Base-by-base conservation (phyloP, 53 echinoderm and acorn worm genomes). In the Hippasteria phrygiana region DNA sequence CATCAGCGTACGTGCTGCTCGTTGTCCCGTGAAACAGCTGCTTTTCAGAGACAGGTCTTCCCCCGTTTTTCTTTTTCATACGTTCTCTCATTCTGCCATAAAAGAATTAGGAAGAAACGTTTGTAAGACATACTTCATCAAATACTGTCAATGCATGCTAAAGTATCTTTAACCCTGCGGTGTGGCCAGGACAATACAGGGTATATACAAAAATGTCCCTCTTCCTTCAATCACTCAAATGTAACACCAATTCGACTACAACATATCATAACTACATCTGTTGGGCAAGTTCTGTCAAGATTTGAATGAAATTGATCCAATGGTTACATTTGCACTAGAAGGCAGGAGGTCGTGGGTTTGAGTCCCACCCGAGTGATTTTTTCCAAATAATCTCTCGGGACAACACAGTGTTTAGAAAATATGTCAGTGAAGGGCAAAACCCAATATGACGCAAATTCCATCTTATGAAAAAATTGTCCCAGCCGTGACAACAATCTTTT, bases 1-100 rank as follows among this genome's bases (percentile, higher is more conserved):
- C 67, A 2, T 56, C 43, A 3, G 35, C 45, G 10, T 63, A n/a
- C 43, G 83, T 59, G 6, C 87, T 4, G 42, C 29, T 24, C 16
- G 27, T 53, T 18, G 91, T 91, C 1, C 91, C 91, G 31, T 91
- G 91, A 63, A 75, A 91, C 22, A 91, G 91, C 46, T 71, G 77
- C 71, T 69, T 69, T 33, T 87, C 64, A 54, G 22, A 11, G 14
- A 62, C 53, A 31, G 67, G 22, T 32, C 5, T 24, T 11, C 84
- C 71, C 1, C 36, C 41, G 10, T 32, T 55, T 35, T 59, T 81
- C 76, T 83, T 82, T 10, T 2, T 71, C 90, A 89, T 89, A 28
- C 71, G 50, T 70, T 89, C 90, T 22, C 59, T 66, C 59, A 39
- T 59, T 59, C 62, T 62, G 26, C 0, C 22, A 67, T 18, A 16